Evolutionary conservation across 1,140 invertebrate genomes (phyloP), one percentile per base, ranked within the genome.

Genomic region (Oppia nitens): DNA sequence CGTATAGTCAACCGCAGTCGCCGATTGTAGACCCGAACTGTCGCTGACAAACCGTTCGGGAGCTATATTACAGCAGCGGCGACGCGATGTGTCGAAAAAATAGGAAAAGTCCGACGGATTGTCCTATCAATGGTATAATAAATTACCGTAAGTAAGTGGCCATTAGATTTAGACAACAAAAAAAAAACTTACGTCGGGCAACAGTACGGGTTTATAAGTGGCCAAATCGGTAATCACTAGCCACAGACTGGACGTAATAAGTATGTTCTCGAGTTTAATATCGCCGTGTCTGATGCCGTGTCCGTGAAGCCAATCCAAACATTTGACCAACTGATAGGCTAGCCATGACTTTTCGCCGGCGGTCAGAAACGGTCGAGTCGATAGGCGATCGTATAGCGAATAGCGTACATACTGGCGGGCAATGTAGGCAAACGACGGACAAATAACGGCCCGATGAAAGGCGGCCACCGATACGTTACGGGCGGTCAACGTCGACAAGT

Each of bases 71-170:
- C 95, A 99, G 12, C 83, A 86, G 69, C 84, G 75, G 66, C 94
- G 75, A 59, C 94, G 76, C 26, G 91, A 96, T 0, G 95, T 98
- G 73, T 99, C 95, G 74, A 98, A 99, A 74, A 98, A 99, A 69
- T 96, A 99, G n/a, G 88, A 93, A 73, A 95, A 99, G 74, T 97
- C 91, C 1, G 93, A 91, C 1, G 95, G 94, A 74, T 98, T 97
- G 72, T 98, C 92, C 73, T 78, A 58, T 58, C 53, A 28, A 28
- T 20, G 62, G 21, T 9, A 24, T 9, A 40, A 9, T 40, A 9
- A 9, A 9, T 40, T 9, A 40, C 17, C 32, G 32, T 40, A 9
- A 40, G 6, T 40, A n/a, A n/a, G n/a, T n/a, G n/a, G n/a, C n/a
- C n/a, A n/a, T n/a, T n/a, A n/a, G n/a, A n/a, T n/a, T n/a, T n/a